These are phyloP conservation scores for Cantharis flavilabris DNA, from an alignment of 2,888 invertebrate genomes.

Conservation along the genomic window DNA sequence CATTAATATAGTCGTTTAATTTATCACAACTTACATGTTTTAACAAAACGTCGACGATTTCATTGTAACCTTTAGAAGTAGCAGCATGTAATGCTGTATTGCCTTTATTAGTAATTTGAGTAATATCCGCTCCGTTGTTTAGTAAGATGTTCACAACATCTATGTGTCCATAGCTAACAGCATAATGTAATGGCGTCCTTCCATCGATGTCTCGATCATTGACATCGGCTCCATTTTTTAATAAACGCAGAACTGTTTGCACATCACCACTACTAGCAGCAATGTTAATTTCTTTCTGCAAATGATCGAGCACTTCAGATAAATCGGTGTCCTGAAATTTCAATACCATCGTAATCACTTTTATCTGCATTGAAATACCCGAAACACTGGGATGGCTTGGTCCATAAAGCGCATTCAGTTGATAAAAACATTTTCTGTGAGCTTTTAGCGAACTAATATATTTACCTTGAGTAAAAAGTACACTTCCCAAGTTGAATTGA, in stretches of 20 bases:
- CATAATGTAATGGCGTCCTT: neutral
- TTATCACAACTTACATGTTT: neutral
- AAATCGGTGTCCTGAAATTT: neutral
- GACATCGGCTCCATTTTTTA: neutral
- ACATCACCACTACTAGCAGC: neutral
- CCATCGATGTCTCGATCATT: neutral
- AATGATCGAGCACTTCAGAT: neutral
- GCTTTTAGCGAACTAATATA: neutral
- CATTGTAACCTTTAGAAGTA: neutral
- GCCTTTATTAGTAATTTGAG: neutral
- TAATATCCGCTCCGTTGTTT: neutral
- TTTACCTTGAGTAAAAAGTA: neutral
- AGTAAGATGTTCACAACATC: neutral
- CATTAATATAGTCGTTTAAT: neutral
- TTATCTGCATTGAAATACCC: neutral
- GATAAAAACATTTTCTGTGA: neutral
- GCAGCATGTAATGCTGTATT: neutral
- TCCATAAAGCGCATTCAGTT: neutral
- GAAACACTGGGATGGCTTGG: neutral
- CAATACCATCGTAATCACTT: neutral
- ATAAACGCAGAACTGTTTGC: neutral
- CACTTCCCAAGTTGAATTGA: neutral
- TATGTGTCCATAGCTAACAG: neutral
- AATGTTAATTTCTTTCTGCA: neutral
- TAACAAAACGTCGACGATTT: neutral